Conservation (phyloP, 2,797 vertebrate genomes). For the Allobates femoralis region DNA sequence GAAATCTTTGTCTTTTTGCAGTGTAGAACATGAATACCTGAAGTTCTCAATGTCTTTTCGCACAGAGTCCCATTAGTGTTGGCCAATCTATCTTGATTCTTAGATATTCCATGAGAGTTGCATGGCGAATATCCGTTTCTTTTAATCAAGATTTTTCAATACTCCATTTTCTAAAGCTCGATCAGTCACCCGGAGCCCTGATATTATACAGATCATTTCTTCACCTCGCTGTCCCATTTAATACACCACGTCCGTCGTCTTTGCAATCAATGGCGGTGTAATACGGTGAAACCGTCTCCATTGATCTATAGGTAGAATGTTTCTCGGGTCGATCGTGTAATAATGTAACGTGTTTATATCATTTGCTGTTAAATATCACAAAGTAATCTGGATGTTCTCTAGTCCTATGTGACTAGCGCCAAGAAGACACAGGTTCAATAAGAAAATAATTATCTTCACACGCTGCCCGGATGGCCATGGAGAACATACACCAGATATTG, state of each 20-base stretch:
- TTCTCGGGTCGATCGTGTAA: constrained; percentile 30
- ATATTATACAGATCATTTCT: constrained; percentile 16
- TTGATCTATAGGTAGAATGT: constrained; percentile 43
- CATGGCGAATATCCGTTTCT: neutral
- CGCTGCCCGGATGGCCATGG: neutral
- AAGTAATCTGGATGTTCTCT: neutral
- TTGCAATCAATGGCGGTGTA: constrained; percentile 25
- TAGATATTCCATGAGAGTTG: neutral
- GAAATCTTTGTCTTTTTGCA: neutral
- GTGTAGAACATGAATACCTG: neutral
- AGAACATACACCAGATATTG: neutral
- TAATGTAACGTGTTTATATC: constrained; percentile 23
- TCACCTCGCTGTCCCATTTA: neutral
- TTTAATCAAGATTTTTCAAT: neutral
- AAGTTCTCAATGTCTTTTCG: neutral
- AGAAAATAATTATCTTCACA: neutral
- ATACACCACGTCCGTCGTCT: neutral
- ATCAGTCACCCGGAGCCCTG: neutral
- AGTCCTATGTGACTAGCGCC: neutral
- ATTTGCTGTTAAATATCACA: constrained; percentile 47
- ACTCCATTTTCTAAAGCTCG: neutral
- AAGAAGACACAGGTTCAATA: neutral
- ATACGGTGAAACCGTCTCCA: constrained; percentile 23
- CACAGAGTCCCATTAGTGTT: neutral
- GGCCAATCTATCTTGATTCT: neutral